Evolutionary conservation across 2,888 invertebrate species (phyloP).

Genomic region (Silvanus unidentatus): DNA sequence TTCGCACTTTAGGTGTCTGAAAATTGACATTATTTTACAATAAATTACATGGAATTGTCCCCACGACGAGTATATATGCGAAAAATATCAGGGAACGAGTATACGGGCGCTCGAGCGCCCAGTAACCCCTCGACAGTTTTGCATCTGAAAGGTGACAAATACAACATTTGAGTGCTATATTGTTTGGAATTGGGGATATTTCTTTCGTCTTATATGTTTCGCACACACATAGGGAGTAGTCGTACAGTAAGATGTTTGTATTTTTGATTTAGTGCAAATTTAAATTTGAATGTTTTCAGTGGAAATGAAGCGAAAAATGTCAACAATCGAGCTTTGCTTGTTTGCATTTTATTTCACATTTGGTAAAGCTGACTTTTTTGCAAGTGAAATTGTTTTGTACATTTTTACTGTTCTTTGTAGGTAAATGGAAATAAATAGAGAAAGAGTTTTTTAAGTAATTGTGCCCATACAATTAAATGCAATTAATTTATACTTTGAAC

Average conservation of each 20-base stretch:
- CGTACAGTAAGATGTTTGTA: conserved; percentile 9
- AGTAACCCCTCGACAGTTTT: conserved; percentile 30
- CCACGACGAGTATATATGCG: conserved; percentile 39
- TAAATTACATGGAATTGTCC: conserved; percentile 43
- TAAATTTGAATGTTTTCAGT: conserved; percentile 17
- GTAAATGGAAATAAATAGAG: no score
- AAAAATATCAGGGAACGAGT: conserved; percentile 34
- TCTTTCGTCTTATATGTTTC: conserved; percentile 5
- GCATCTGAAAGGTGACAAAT: conserved; percentile 43
- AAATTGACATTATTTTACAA: conserved; percentile 45
- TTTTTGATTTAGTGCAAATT: conserved; percentile 20
- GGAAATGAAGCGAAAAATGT: conserved; percentile 18
- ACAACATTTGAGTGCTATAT: conserved; percentile 40
- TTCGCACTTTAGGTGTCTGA: conserved; percentile 25
- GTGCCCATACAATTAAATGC: no score
- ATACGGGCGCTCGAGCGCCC: no score
- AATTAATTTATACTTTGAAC: no score
- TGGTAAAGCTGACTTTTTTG: no score
- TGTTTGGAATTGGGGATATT: conserved; percentile 36
- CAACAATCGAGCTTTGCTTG: conserved; percentile 1
- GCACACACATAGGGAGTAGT: no score
- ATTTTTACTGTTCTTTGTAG: no score
- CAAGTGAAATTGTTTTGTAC: no score
- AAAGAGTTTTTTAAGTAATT: no score
- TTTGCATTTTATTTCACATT: no score